A percentile compares a stretch with the other conserved stretches of the same genome.
Evolutionary conservation across 2,888 invertebrate genomes (phyloP).

Genomic region (Drosophila mettleri): DNA sequence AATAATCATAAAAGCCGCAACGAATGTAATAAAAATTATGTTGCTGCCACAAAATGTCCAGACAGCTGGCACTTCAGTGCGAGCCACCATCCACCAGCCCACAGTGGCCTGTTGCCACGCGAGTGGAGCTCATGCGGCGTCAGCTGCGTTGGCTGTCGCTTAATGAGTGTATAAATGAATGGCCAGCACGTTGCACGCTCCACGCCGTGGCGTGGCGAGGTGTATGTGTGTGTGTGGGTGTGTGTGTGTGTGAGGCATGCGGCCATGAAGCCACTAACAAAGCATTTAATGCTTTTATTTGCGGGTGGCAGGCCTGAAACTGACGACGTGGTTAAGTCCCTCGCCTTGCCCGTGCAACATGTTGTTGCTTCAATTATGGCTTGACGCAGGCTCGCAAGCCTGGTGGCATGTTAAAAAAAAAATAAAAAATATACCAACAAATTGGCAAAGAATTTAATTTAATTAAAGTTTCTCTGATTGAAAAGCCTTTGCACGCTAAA

Average conservation of each 20-base stretch:
- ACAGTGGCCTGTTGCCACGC: constrained; percentile 3
- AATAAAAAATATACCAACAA: neutral
- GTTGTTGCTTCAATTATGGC: constrained; percentile 47
- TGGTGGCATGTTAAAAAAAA: neutral
- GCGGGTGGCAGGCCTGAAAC: constrained; percentile 73
- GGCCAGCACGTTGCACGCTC: constrained; percentile 47
- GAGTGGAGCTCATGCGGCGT: constrained; percentile 63
- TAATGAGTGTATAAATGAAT: constrained; percentile 72
- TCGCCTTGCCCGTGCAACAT: constrained; percentile 60
- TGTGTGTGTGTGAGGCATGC: constrained; percentile 5
- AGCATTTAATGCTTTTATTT: constrained; percentile 79
- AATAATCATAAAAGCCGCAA: constrained; percentile 42
- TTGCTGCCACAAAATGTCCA: constrained; percentile 73
- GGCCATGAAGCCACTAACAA: constrained; percentile 61
- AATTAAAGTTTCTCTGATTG: constrained; percentile 22
- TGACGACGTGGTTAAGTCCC: constrained; percentile 51
- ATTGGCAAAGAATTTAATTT: constrained; percentile 26
- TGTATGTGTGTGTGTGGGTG: neutral
- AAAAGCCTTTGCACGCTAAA: constrained; percentile 1
- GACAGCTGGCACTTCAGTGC: constrained; percentile 41
- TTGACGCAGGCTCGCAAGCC: constrained; percentile 5
- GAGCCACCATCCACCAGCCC: neutral
- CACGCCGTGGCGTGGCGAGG: neutral
- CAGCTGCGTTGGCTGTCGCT: constrained; percentile 71
- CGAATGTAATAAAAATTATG: constrained; percentile 76